phyloP scores from a whole-genome alignment of 2,888 invertebrate species.

The Biston stratarius region DNA sequence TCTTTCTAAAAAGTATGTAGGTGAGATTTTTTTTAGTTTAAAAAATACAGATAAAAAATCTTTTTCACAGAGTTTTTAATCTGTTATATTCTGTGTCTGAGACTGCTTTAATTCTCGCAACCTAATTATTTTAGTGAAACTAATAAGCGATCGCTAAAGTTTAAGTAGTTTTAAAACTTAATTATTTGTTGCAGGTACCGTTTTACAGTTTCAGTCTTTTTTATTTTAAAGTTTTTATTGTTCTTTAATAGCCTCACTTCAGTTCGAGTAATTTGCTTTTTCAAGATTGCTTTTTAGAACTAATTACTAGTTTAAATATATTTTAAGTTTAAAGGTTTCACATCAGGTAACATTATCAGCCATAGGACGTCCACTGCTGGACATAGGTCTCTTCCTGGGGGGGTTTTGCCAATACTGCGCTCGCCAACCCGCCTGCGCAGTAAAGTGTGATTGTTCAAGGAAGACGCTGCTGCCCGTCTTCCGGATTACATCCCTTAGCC shows the following conservation, averaged over 20 bases:
- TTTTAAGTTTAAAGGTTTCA: no score
- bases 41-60: no score
- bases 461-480: no score
- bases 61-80: neutral
- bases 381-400: no score
- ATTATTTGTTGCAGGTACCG: conserved; percentile 48
- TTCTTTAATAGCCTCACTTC: conserved; percentile 27
- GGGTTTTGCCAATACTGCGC: no score
- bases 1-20: no score
- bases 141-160: conserved; percentile 46
- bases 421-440: no score
- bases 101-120: conserved; percentile 14
- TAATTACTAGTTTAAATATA: neutral
- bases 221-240: conserved; percentile 42
- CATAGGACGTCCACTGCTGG: no score
- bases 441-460: no score
- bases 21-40: no score
- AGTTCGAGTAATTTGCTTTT: conserved; percentile 11
- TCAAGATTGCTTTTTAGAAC: neutral
- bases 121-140: conserved; percentile 43
- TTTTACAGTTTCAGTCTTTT: conserved; percentile 43
- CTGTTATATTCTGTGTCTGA: conserved; percentile 4
- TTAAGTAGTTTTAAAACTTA: conserved; percentile 51
- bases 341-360: no score
- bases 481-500: no score